phyloP scores from a whole-genome alignment of 2,797 vertebrate genomes.

The Chaenodraco wilsoni region DNA sequence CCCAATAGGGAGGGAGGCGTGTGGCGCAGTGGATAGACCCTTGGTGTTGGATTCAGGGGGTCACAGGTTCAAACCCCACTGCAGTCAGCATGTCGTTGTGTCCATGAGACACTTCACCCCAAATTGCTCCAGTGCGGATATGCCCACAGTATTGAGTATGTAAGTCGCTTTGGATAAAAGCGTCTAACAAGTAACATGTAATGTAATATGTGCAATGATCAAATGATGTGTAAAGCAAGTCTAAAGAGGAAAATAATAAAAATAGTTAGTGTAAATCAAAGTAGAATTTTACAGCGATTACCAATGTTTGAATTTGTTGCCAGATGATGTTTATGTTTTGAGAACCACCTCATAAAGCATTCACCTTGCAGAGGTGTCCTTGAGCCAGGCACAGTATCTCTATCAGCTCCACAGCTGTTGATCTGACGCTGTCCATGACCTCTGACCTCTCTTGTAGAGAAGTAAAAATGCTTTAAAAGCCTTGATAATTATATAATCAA shows the following conservation, averaged over 20 bases:
- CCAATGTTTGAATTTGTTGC: not conserved
- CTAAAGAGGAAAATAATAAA: not conserved
- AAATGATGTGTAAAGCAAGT: not conserved
- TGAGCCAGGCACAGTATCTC: not conserved
- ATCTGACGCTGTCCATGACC: constrained; percentile 2
- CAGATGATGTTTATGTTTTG: not conserved
- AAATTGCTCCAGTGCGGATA: no score
- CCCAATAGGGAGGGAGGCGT: not conserved
- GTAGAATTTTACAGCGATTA: not conserved
- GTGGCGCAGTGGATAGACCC: no score
- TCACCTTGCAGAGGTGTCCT: constrained; percentile 12
- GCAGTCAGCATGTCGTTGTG: no score
- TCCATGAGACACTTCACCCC: no score
- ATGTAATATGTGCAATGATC: not conserved
- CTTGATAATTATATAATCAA: not conserved
- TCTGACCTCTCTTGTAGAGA: constrained; percentile 14
- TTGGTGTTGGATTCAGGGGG: no score
- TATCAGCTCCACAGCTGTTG: not conserved
- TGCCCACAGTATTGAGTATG: no score
- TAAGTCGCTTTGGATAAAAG: no score
- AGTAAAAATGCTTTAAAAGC: constrained; percentile 1
- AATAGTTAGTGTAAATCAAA: not conserved
- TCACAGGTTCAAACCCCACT: no score
- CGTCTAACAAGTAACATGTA: no score
- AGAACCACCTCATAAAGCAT: not conserved